Conservation (phyloP, 2,888 invertebrate species). For the Brachyptera putata region DNA sequence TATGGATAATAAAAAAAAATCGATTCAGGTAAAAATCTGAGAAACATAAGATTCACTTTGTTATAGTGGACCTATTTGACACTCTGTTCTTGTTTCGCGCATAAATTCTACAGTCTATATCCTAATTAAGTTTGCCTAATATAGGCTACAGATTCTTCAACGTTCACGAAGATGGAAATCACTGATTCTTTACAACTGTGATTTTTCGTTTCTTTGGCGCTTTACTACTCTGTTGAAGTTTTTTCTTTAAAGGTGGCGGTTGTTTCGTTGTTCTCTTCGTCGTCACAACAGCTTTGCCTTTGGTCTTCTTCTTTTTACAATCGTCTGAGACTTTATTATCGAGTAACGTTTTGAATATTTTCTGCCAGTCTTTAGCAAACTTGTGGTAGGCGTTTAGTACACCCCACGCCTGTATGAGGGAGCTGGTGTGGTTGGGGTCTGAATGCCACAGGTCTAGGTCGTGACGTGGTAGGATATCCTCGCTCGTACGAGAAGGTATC, state of each 20-base stretch:
- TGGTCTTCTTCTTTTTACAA: not conserved
- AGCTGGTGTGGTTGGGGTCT: slow-evolving; percentile 48
- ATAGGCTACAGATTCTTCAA: slow-evolving; percentile 9
- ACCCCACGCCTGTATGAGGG: slow-evolving; percentile 57
- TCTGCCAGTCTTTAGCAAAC: slow-evolving; percentile 56
- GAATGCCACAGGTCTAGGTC: slow-evolving; percentile 24
- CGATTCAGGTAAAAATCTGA: no score
- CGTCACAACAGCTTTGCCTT: not conserved
- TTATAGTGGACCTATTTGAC: no score
- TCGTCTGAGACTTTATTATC: not conserved
- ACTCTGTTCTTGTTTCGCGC: no score
- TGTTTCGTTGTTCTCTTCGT: not conserved
- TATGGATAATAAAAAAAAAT: no score
- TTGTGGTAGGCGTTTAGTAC: slow-evolving; percentile 56
- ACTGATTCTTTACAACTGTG: not conserved
- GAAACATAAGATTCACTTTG: no score
- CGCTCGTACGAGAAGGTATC: slow-evolving; percentile 37
- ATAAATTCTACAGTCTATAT: no score
- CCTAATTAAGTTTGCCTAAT: no score
- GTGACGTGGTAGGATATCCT: slow-evolving; percentile 25
- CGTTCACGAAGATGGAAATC: not conserved
- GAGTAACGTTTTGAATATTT: slow-evolving; percentile 13
- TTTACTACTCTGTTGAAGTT: no score
- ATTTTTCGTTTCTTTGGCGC: not conserved
- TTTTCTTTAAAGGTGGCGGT: not conserved